Evolutionary conservation across 2,113 vertebrate species (phyloP), one percentile per base, ranked within the genome.

Genomic region (Sphaerodactylus townsendi): DNA sequence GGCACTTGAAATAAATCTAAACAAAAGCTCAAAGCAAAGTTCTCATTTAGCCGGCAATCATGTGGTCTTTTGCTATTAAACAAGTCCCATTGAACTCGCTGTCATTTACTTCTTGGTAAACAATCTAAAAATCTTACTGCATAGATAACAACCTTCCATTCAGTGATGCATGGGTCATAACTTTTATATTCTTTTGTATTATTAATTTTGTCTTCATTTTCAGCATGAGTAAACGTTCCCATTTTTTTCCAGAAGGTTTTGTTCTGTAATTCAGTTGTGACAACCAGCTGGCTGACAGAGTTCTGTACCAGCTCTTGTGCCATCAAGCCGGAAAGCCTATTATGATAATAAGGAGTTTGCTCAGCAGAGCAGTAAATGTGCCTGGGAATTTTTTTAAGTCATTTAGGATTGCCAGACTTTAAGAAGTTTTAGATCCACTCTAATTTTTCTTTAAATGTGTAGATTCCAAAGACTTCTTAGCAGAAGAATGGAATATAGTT

Each of bases 201-300:
- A 21, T 64, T 85, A 80, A 80, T 80, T 74, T 85, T 85, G 46
- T 46, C 46, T 66, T 85, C 35, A 85, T 65, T 73, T 80, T 74
- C 77, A 74, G 77, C 78, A 73, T 80, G 59, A 68, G 68, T 85
- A 79, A 72, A 53, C n/a, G 39, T 64, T 82, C 56, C 70, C 44
- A 39, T 56, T 73, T 41, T 46, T 64, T 65, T 33, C 28, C 56
- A 39, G 59, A 30, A 71, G 73, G 69, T 44, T 86, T 86, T 74
- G 35, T 86, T 86, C 86, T 81, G 10, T 77, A 85, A 79, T 89
- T 64, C 62, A 81, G 86, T 90, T 87, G 77, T 73, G 25, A 71
- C 76, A 85, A 89, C 14, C 56, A 86, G 66, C n/a, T 81, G 77
- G 17, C 69, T 79, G 75, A 81, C 2, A 11, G 13, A 84, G 39